Conservation (phyloP, 2,797 vertebrate species). For the Helicolenus hilgendorfi region DNA sequence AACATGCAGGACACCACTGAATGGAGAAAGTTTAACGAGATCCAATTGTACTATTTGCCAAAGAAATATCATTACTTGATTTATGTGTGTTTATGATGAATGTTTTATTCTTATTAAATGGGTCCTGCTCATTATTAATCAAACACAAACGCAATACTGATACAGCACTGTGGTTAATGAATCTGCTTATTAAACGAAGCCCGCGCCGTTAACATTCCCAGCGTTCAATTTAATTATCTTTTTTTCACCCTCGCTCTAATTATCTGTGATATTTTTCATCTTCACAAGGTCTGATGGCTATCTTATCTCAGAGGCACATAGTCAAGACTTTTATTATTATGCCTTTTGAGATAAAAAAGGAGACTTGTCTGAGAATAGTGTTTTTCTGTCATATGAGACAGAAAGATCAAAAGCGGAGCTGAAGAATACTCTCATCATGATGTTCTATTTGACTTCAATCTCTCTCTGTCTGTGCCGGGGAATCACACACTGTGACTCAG, state of each 20-base stretch:
- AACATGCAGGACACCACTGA: constrained; percentile 74
- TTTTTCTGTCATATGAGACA: constrained; percentile 73
- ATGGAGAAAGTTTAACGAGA: constrained; percentile 79
- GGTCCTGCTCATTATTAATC: constrained; percentile 81
- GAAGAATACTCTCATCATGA: constrained; percentile 76
- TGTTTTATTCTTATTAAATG: constrained; percentile 85
- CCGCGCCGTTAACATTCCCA: constrained; percentile 72
- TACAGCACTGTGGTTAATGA: constrained; percentile 78
- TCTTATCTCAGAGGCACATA: constrained; percentile 78
- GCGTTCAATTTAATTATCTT: constrained; percentile 84
- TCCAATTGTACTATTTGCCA: constrained; percentile 81
- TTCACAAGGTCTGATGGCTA: constrained; percentile 78
- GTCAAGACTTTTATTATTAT: constrained; percentile 75
- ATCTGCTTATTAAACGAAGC: constrained; percentile 81
- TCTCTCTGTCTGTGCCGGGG: constrained; percentile 35
- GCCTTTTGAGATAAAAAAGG: constrained; percentile 76
- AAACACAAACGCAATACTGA: constrained; percentile 83
- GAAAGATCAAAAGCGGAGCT: constrained; percentile 77
- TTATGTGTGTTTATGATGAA: constrained; percentile 86
- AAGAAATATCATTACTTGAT: constrained; percentile 81
- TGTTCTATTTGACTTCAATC: constrained; percentile 74
- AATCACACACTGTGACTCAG: constrained; percentile 50
- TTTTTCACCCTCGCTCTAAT: constrained; percentile 76
- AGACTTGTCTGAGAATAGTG: constrained; percentile 67
- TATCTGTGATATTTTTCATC: constrained; percentile 85